A percentile compares a stretch with the other conserved stretches of the same genome.
phyloP scores from a whole-genome alignment of 2,888 invertebrate species.

The Exocentrus adspersus region DNA sequence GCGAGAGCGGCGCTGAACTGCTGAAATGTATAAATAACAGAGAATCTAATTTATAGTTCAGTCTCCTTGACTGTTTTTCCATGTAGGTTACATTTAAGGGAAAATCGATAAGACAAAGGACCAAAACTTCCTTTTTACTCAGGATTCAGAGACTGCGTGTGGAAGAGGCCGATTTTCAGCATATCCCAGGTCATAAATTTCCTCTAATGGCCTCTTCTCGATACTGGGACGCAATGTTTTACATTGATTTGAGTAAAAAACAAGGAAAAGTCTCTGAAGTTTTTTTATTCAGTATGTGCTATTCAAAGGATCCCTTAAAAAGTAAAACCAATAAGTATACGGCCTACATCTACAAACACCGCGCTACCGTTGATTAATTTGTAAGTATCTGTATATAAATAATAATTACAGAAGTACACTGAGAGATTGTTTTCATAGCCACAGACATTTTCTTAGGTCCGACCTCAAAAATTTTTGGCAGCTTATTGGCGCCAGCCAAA shows the following conservation, averaged over 20 bases:
- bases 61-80: not conserved
- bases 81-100: slow-evolving; percentile 5
- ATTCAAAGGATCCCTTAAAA: not conserved
- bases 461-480: too few species aligned
- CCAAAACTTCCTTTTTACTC: slow-evolving; percentile 14
- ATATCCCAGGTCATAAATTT: slow-evolving; percentile 14
- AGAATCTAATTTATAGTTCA: not conserved
- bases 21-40: not conserved
- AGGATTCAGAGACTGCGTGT: slow-evolving; percentile 8
- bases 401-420: too few species aligned
- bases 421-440: too few species aligned
- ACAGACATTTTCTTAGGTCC: too few species aligned
- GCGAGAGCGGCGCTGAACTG: not conserved
- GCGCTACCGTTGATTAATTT: too few species aligned
- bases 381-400: too few species aligned
- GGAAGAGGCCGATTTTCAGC: slow-evolving; percentile 3
- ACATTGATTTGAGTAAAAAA: not conserved
- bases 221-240: slow-evolving; percentile 8
- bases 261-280: not conserved
- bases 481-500: too few species aligned
- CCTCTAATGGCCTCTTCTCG: slow-evolving; percentile 23
- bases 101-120: slow-evolving; percentile 20
- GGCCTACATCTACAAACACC: too few species aligned
- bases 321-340: too few species aligned
- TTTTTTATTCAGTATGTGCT: not conserved